Evolutionary conservation across 2,888 invertebrate species (phyloP), one percentile per base, ranked within the genome.

Genomic region (Ommatoiulus sabulosus): DNA sequence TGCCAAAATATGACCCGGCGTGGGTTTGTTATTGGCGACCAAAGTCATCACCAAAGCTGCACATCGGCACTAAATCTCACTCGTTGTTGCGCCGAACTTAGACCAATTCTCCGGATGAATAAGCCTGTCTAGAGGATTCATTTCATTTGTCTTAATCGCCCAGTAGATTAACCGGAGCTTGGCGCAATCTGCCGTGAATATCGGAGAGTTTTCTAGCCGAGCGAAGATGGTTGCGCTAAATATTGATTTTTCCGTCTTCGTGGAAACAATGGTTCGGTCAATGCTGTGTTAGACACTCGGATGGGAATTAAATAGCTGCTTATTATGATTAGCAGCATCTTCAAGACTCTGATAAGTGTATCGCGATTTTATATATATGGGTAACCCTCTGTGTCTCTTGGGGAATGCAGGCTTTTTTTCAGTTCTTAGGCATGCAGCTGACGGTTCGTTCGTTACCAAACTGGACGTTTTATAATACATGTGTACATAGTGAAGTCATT

Each of bases 241-340:
- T 63, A 63, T 63, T 6, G 63, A 63, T 63, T 63, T 63, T 63
- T 63, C n/a, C n/a, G 63, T n/a, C 63, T 63, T 63, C n/a, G 63
- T 63, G 63, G 63, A 63, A 63, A 63, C 63, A n/a, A 63, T 63
- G 63, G 63, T 2, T n/a, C 63, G 63, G 63, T 63, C 63, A 63
- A n/a, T 17, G 63, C 63, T 63, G 63, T n/a, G 52, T 63, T 63
- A 63, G 63, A n/a, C n/a, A 63, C n/a, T 63, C n/a, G 63, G 63
- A 63, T 63, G 63, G 63, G n/a, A n/a, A n/a, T 63, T n/a, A 63
- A 63, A 63, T 63, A 63, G 63, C 63, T 63, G 63, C 63, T 63
- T 63, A 63, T 63, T 63, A 63, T 63, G 63, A 63, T 63, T 63
- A 63, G 63, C 63, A 63, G n/a, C n/a, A 63, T n/a, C 63, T 63